Evolutionary conservation across 2,888 invertebrate species (phyloP).

Genomic region (Smittia aterrima): DNA sequence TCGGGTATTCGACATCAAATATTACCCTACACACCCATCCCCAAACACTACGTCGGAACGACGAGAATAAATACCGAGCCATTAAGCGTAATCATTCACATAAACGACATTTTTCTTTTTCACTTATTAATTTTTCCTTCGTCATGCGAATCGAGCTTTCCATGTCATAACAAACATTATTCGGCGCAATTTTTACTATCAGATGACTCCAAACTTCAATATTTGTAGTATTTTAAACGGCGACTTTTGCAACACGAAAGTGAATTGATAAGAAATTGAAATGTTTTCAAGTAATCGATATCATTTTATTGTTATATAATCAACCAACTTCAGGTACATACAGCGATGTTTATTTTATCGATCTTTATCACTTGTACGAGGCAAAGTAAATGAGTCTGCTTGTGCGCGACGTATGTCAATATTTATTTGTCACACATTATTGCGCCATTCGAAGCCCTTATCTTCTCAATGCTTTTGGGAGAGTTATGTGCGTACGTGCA

Average conservation of each 20-base stretch:
- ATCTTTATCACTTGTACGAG: conserved; percentile 3
- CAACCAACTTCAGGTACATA: not conserved
- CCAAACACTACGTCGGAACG: not conserved
- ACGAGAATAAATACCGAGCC: conserved; percentile 17
- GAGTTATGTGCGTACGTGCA: not conserved
- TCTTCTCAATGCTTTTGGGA: not conserved
- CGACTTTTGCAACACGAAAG: no score
- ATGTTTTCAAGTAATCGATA: no score
- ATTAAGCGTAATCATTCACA: conserved; percentile 34
- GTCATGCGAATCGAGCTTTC: not conserved
- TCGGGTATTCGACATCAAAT: no score
- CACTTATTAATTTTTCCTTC: conserved; percentile 18
- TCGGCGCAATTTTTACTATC: no score
- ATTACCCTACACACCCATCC: no score
- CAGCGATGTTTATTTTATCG: not conserved
- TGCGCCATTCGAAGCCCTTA: conserved; percentile 10
- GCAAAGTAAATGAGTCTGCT: not conserved
- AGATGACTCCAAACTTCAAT: no score
- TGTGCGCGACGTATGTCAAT: not conserved
- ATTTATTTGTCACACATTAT: conserved; percentile 19
- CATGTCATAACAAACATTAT: not conserved
- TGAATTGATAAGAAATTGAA: no score
- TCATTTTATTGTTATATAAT: not conserved
- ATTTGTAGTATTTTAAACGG: no score
- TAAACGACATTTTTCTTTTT: conserved; percentile 35